Conservation (phyloP, 2,888 invertebrate genomes). For the Campoplex capitator region DNA sequence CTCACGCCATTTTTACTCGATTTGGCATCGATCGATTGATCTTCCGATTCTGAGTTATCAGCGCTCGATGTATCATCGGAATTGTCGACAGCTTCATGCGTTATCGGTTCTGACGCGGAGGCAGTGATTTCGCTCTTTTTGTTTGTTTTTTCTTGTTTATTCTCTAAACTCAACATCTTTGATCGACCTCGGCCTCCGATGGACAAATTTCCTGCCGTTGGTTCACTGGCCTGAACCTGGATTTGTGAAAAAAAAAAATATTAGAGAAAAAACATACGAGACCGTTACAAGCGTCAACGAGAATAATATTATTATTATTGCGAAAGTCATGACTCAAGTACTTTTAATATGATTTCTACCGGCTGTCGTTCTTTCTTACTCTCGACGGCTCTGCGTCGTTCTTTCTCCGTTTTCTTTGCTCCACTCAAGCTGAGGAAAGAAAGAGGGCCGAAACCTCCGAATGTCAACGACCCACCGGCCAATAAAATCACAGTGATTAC, state of each 20-base stretch:
- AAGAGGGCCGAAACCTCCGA: conserved; percentile 74
- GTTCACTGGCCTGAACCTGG: conserved; percentile 9
- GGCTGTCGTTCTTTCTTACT: conserved; percentile 67
- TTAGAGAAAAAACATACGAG: background rate
- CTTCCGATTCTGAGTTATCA: conserved; percentile 6
- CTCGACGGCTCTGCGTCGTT: conserved; percentile 39
- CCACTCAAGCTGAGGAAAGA: conserved; percentile 69
- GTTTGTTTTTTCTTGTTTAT: background rate
- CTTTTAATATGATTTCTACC: conserved; percentile 73
- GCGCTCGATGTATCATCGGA: conserved; percentile 37
- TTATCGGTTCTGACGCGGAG: background rate
- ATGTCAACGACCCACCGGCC: conserved; percentile 72
- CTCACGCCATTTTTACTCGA: background rate
- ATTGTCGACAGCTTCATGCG: conserved; percentile 7
- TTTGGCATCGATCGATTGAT: background rate
- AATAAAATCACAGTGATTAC: conserved; percentile 66
- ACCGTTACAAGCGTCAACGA: background rate
- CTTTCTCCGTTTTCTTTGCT: conserved; percentile 8
- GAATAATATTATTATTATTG: background rate
- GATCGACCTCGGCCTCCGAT: background rate
- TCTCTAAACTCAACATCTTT: background rate
- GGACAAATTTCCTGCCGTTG: background rate
- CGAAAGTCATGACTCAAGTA: conserved; percentile 56
- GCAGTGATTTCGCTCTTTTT: background rate
- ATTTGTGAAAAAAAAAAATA: background rate